Percentiles rank a stretch among this genome's conserved stretches.
phyloP scores from a whole-genome alignment of 2,113 vertebrate genomes.

The Tauraco erythrolophus region DNA sequence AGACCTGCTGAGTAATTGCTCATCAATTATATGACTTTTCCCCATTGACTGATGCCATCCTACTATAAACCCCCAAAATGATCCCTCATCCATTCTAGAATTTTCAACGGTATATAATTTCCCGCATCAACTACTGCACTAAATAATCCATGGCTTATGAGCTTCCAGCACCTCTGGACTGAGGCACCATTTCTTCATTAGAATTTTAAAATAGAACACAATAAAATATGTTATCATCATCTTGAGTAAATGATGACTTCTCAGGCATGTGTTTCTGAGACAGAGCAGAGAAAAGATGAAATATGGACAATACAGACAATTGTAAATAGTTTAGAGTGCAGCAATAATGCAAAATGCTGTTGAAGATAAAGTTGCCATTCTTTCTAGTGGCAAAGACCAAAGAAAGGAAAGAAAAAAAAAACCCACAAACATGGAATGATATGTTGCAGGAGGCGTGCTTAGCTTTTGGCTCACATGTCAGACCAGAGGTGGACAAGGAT shows the following conservation, averaged over 20 bases:
- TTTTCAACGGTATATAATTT: not conserved
- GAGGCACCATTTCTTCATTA: not conserved
- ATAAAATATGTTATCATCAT: not conserved
- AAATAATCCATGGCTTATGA: constrained; percentile 1
- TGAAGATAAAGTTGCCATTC: not conserved
- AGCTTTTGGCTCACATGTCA: not conserved
- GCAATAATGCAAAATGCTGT: not conserved
- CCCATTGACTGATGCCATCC: not conserved
- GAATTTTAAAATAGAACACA: constrained; percentile 1
- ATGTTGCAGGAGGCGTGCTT: not conserved
- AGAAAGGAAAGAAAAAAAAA: not conserved
- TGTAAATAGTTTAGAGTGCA: not conserved
- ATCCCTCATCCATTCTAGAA: not conserved
- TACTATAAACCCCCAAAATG: not conserved
- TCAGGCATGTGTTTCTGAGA: not conserved
- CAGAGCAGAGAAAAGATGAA: not conserved
- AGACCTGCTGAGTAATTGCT: not conserved
- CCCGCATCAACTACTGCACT: not conserved
- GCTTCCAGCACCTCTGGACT: not conserved
- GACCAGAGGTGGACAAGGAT: not conserved
- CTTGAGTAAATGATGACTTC: not conserved
- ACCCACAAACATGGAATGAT: accelerated
- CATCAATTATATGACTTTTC: not conserved
- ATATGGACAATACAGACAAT: not conserved
- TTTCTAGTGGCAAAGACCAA: not conserved